phyloP scores from a whole-genome alignment of 92 coral and sea anemone genomes.

The Micromussa lordhowensis region DNA sequence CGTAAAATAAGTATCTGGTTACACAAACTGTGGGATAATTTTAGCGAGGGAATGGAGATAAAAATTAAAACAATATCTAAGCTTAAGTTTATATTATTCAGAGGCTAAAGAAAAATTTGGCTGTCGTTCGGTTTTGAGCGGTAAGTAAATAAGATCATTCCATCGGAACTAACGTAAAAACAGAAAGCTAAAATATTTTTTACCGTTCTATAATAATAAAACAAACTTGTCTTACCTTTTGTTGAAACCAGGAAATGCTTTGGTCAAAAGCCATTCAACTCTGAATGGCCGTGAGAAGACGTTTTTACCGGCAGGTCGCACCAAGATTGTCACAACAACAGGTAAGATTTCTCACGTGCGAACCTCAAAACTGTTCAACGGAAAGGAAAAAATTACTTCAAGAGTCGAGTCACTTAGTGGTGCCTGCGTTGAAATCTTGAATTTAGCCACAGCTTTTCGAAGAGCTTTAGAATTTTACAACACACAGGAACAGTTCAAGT shows the following conservation, averaged over 20 bases:
- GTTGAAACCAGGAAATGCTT: constrained; percentile 95
- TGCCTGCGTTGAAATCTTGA: not conserved
- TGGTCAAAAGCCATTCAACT: constrained; percentile 89
- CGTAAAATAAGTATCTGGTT: not conserved
- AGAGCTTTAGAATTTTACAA: not conserved
- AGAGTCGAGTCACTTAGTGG: not conserved
- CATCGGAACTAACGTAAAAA: constrained; percentile 3
- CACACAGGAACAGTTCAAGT: not conserved
- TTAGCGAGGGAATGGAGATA: not conserved
- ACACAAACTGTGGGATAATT: not conserved
- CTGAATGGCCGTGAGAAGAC: constrained; percentile 34
- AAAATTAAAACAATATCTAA: not conserved
- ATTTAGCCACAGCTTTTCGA: not conserved
- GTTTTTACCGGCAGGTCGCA: not conserved
- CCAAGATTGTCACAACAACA: not conserved
- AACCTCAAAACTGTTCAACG: not conserved
- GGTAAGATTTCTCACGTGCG: not conserved
- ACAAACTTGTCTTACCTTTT: constrained; percentile 71
- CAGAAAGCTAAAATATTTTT: not conserved
- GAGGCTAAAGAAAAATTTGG: not conserved
- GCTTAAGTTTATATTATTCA: too few species aligned
- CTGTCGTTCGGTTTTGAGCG: not conserved
- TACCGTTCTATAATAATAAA: not conserved
- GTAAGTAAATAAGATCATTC: constrained; percentile 38
- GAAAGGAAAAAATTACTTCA: not conserved